phyloP scores from a whole-genome alignment of 2,797 vertebrate species.

The Anguilla pacifica region DNA sequence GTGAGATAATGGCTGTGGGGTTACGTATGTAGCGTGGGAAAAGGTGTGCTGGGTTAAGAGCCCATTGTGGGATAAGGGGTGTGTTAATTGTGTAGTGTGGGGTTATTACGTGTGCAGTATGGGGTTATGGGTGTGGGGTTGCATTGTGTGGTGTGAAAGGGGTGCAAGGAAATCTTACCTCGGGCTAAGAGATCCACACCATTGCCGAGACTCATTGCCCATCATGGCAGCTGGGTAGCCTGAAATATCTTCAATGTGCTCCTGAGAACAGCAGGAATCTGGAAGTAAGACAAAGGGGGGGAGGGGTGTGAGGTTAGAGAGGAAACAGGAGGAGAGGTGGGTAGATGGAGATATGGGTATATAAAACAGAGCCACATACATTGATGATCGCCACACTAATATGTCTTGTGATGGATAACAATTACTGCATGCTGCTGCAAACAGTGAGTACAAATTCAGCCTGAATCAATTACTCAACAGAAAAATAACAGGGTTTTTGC shows the following conservation, averaged over 20 bases:
- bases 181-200: conserved; percentile 49
- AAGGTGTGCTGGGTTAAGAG: neutral
- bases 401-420: neutral
- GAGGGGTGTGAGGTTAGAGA: neutral
- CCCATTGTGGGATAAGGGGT: neutral
- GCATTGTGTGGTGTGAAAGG: neutral
- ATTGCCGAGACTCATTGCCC: conserved; percentile 32
- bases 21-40: neutral
- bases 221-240: neutral
- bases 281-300: neutral
- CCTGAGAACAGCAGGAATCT: conserved; percentile 49
- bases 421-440: neutral
- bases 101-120: no score
- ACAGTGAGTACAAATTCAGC: neutral
- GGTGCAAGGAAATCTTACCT: conserved; percentile 42
- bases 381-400: neutral
- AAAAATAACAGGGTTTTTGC: neutral
- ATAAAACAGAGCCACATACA: neutral
- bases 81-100: neutral
- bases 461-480: neutral
- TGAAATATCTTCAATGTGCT: conserved; percentile 35
- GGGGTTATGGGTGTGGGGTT: neutral
- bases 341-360: neutral
- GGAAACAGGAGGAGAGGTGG: neutral
- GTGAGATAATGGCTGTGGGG: neutral